Percentiles rank a stretch among this genome's conserved stretches.
These are phyloP conservation scores for Caenorhabditis tropicalis DNA, from an alignment of 1,140 invertebrate species.

Conservation along the genomic window DNA sequence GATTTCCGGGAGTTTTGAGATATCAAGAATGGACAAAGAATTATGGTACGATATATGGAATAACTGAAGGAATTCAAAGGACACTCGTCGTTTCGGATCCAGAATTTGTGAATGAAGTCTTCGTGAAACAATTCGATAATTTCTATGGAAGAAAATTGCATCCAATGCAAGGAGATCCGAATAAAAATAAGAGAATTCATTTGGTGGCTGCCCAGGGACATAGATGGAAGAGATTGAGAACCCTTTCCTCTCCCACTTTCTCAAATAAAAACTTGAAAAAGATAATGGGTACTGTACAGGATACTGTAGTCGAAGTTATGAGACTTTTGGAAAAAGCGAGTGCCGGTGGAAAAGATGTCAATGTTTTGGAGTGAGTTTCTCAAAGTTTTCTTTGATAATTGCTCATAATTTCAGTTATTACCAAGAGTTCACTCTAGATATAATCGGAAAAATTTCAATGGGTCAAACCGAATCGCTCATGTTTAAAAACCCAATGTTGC, in stretches of 20 bases:
- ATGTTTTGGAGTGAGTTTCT: background rate
- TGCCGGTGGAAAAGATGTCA: background rate
- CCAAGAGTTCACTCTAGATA: conserved; percentile 35
- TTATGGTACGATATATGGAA: background rate
- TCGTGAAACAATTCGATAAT: conserved; percentile 73
- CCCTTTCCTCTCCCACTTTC: conserved; percentile 72
- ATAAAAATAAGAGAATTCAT: conserved; percentile 45
- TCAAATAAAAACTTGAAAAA: conserved; percentile 71
- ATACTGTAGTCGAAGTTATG: background rate
- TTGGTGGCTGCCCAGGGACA: conserved; percentile 58
- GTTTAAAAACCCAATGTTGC: conserved; percentile 5
- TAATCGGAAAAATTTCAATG: conserved; percentile 23
- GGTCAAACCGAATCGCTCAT: conserved; percentile 30
- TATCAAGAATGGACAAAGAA: background rate
- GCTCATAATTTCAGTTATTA: background rate
- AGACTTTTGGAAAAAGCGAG: background rate
- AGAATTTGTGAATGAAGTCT: conserved; percentile 72
- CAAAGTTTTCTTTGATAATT: background rate
- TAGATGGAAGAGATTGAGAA: conserved; percentile 71
- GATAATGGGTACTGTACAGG: conserved; percentile 54
- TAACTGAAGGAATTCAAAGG: conserved; percentile 57
- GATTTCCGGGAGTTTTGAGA: background rate
- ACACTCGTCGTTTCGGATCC: conserved; percentile 72
- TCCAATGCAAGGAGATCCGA: conserved; percentile 44
- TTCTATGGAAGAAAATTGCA: conserved; percentile 73